Base-by-base conservation (phyloP, 2,113 vertebrate genomes). In the Edolisoma coerulescens region DNA sequence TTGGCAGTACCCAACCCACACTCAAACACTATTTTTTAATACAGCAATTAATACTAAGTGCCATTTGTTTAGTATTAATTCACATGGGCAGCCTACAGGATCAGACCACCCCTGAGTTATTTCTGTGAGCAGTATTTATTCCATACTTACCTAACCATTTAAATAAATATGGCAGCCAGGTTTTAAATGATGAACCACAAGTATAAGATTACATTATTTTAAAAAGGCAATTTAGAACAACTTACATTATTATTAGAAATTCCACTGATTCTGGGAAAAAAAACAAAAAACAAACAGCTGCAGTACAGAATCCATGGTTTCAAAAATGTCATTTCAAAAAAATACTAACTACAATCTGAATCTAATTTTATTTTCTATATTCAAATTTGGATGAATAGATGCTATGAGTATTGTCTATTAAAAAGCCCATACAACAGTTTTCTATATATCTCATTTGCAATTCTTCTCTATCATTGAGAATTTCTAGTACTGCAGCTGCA, bases 281-380 rank as follows among this genome's bases (percentile, higher is more conserved):
- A 23, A 4, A 17, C 16, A 47, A 37, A 13, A 59, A 33, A 26
- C 0, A n/a, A n/a, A n/a, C 37, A 67, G 10, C 35, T 56, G 49
- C 60, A 75, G 9, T 15, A 44, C 26, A 90, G 45, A 93, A 95
- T 7, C 52, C 49, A 54, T 42, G 15, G 27, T 61, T 95, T 92
- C 44, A 89, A 92, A 92, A 92, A 77, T 11, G 22, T 30, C 78
- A 94, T 94, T 91, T 93, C 87, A 85, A 74, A 86, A 96, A 97
- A 97, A 93, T 32, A 73, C 49, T 87, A 83, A 79, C 61, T 84
- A 77, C 44, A 79, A 57, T 77, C 60, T 80, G 80, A 93, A 82
- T 80, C 61, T 92, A 85, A 95, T 97, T 95, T 94, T 89, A 92
- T 92, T 93, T 93, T 93, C 83, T 90, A 24, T 89, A 84, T 96